Percentiles rank a stretch among this genome's conserved stretches.
Conservation (phyloP, 2,888 invertebrate species). For the Punctoribates punctum region DNA sequence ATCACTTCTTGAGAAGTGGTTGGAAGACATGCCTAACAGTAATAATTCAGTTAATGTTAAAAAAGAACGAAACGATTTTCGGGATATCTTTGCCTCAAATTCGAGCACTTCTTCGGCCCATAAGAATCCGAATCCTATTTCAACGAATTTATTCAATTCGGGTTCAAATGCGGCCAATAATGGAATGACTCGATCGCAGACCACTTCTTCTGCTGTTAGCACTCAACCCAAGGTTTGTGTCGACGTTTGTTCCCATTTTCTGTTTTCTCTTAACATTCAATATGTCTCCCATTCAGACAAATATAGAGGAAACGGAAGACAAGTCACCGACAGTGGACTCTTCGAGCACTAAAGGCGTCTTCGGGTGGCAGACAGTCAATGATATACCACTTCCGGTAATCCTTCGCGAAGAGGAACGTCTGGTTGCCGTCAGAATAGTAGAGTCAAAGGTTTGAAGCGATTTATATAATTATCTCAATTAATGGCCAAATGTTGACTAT, state of each 20-base stretch:
- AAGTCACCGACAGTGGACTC: conserved; percentile 51
- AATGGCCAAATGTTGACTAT: conserved; percentile 48
- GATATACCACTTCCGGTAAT: conserved; percentile 72
- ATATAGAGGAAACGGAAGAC: conserved; percentile 32
- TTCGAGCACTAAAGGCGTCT: conserved; percentile 60
- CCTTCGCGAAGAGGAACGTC: conserved; percentile 74
- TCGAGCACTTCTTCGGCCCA: not conserved
- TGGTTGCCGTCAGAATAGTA: conserved; percentile 89
- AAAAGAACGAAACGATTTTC: conserved; percentile 36
- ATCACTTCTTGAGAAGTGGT: conserved; percentile 41
- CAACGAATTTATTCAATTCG: not conserved
- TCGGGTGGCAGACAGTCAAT: conserved; percentile 86
- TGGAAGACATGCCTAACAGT: conserved; percentile 41
- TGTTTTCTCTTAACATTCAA: not conserved
- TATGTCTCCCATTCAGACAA: not conserved
- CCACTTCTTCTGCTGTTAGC: not conserved
- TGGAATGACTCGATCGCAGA: not conserved
- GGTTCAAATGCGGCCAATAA: not conserved
- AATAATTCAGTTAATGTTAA: conserved; percentile 38
- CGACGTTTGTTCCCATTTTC: not conserved
- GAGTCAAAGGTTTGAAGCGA: conserved; percentile 69
- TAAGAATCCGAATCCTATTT: not conserved
- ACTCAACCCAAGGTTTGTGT: not conserved
- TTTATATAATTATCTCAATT: not conserved
- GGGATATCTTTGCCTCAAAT: conserved; percentile 36